Evolutionary conservation across 2,797 vertebrate species (phyloP).

Genomic region (Ara ararauna): DNA sequence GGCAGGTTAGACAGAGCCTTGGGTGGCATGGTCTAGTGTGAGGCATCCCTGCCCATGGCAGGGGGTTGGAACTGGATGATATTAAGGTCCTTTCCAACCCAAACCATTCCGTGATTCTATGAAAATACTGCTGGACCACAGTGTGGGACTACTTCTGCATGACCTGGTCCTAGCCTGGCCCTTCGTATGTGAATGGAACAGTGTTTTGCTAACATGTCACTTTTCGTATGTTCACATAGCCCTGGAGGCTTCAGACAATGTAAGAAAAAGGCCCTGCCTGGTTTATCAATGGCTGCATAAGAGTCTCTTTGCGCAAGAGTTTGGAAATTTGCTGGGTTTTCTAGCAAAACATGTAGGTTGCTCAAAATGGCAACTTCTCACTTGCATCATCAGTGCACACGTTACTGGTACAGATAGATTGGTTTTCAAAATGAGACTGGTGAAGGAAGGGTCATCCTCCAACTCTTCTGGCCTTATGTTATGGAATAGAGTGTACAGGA

Average conservation of each 20-base stretch:
- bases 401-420: background rate
- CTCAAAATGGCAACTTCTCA: background rate
- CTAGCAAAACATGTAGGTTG: background rate
- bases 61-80: background rate
- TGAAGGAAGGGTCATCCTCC: background rate
- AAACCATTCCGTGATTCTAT: background rate
- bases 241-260: background rate
- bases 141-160: background rate
- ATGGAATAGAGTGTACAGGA: background rate
- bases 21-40: background rate
- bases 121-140: background rate
- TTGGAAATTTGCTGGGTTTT: background rate
- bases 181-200: background rate
- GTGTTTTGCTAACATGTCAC: background rate
- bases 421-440: background rate
- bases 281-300: background rate
- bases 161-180: background rate
- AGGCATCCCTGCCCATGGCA: background rate
- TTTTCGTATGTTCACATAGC: background rate
- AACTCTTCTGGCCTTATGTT: background rate
- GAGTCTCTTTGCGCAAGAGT: background rate
- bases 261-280: background rate
- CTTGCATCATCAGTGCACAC: background rate
- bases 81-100: background rate
- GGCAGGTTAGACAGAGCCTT: background rate